phyloP scores from a whole-genome alignment of 2,113 vertebrate species.

The Fregata magnificens region DNA sequence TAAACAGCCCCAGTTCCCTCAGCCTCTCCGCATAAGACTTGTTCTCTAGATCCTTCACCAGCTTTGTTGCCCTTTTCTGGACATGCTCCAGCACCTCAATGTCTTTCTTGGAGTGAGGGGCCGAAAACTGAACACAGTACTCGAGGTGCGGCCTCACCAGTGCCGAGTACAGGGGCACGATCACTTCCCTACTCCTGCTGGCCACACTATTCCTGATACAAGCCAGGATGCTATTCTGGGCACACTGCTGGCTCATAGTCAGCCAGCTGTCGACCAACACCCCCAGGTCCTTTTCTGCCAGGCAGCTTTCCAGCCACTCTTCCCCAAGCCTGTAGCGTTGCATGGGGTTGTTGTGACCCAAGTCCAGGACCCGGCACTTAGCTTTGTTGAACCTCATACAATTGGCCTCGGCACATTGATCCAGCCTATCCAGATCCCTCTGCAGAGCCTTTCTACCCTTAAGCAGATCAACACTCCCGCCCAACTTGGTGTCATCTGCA shows the following conservation, averaged over 20 bases:
- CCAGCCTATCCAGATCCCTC: background rate
- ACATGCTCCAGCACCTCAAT: background rate
- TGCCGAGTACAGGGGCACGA: fast-evolving
- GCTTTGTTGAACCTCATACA: background rate
- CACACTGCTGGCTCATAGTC: background rate
- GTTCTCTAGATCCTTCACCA: background rate
- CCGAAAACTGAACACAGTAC: background rate
- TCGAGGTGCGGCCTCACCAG: background rate
- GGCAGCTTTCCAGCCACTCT: background rate
- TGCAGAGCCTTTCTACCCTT: background rate
- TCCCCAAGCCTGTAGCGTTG: background rate
- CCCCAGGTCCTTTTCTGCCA: fast-evolving
- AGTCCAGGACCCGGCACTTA: background rate
- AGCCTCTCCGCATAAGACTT: too few relatives aligned
- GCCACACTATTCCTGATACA: background rate
- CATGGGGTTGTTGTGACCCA: background rate
- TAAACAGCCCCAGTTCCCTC: background rate
- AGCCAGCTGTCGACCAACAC: background rate
- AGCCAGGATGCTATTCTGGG: too few relatives aligned
- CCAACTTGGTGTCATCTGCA: background rate
- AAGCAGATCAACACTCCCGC: background rate
- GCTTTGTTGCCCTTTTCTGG: background rate
- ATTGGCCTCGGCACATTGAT: background rate
- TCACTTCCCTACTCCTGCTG: background rate
- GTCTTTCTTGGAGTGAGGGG: background rate